Conservation (phyloP, 2,797 vertebrate species). For the Taeniopygia guttata region DNA sequence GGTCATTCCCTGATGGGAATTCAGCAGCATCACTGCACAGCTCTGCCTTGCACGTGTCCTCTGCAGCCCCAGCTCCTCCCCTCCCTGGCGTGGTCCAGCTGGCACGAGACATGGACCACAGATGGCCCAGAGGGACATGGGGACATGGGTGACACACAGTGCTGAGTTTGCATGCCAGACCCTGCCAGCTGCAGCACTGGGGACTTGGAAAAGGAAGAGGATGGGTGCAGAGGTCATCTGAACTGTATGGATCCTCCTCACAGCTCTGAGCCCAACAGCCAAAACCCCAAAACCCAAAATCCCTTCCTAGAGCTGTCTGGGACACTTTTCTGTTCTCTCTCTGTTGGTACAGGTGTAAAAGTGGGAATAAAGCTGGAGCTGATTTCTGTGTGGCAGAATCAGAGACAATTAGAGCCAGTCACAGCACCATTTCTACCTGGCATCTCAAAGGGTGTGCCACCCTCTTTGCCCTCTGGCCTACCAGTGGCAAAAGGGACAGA, state of each 20-base stretch:
- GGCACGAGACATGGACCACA: accelerated
- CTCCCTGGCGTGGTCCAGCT: neutral
- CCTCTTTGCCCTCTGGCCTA: neutral
- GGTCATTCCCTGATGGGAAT: neutral
- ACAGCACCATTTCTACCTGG: neutral
- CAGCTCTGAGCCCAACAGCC: neutral
- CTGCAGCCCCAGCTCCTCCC: neutral
- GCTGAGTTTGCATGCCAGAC: neutral
- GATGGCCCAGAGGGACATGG: accelerated
- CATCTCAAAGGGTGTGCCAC: neutral
- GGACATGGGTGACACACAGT: accelerated
- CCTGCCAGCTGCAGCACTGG: neutral
- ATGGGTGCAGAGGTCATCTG: neutral
- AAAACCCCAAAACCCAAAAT: neutral
- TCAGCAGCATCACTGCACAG: accelerated
- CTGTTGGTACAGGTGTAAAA: neutral
- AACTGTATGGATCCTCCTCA: neutral
- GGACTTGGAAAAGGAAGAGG: neutral
- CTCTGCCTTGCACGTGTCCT: neutral
- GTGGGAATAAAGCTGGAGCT: neutral
- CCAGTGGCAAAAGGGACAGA: neutral
- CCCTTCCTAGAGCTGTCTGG: no score
- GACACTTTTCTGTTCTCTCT: neutral
- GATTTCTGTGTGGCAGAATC: neutral
- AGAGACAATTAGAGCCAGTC: neutral